Base-by-base conservation (phyloP, 1,140 invertebrate species). In the Philotrypesis tridentata region DNA sequence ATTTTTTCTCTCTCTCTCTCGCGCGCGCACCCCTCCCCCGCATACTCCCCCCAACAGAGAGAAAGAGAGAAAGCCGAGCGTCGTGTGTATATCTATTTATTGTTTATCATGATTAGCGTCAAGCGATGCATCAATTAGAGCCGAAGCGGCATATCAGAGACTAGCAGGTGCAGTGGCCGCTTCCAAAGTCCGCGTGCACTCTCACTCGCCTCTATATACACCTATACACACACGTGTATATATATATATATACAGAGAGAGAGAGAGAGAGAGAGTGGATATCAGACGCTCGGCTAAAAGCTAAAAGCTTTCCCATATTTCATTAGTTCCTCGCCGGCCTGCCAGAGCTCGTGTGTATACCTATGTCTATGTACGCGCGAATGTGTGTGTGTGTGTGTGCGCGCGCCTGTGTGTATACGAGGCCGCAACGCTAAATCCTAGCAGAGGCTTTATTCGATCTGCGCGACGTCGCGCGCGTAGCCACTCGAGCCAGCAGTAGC, bases 271-370 rank as follows among this genome's bases (percentile, higher is more conserved):
- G n/a, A 37, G 33, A 37, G 37, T 68, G 85, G 86, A 90, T 87
- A 89, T 89, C 88, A 90, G 88, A 90, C 88, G 87, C 82, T 89
- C 89, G 85, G 88, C 88, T 90, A 90, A 90, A 90, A 90, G 89
- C 89, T 90, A 90, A 90, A 90, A 90, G 89, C 89, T 90, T 90
- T 89, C 88, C 89, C 89, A 90, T 90, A 90, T 90, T 90, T 90
- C 89, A 90, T 90, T 90, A 90, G 88, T 89, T 87, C 85, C 88
- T 88, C 86, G 85, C 84, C 83, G 79, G 75, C 21, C 80, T 63
- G 72, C 68, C 73, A 14, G 63, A 27, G 61, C 40, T 33, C 12
- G 43, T 23, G 43, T 25, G n/a, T 23, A 63, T 23, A 27, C 17
- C 3, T 9, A 2, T 21, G 61, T 4, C 7, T 27, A 23, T 29